phyloP scores from a whole-genome alignment of 2,797 vertebrate species.

The Momotus momota region DNA sequence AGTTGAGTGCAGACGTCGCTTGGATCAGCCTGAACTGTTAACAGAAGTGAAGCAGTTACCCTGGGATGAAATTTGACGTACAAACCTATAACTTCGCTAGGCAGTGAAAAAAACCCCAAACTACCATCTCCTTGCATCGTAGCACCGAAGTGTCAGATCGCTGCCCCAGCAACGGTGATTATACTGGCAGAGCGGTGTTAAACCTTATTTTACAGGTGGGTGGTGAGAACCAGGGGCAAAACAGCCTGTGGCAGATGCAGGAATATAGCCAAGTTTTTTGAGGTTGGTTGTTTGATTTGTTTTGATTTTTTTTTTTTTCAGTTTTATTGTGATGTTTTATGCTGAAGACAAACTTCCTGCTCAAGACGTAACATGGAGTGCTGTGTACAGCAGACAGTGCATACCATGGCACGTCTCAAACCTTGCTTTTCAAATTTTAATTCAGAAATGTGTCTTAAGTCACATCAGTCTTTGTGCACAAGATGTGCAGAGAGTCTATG shows the following conservation, averaged over 20 bases:
- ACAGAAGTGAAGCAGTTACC: not conserved
- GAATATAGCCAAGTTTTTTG: not conserved
- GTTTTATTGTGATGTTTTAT: not conserved
- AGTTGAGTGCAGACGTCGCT: rapidly evolving
- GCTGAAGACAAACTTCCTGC: not conserved
- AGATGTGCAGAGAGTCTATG: not conserved
- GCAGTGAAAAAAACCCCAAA: not conserved
- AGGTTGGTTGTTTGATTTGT: not conserved
- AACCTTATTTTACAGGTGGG: not conserved
- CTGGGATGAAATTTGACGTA: not conserved
- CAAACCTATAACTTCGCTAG: not conserved
- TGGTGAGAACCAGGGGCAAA: not conserved
- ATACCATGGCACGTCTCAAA: not conserved
- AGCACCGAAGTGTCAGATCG: not conserved
- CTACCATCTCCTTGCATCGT: not conserved
- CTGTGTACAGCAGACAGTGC: not conserved
- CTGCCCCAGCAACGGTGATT: not conserved
- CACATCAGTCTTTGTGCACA: not conserved
- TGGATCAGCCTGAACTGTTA: not conserved
- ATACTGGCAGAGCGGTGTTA: not conserved
- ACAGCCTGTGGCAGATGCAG: not conserved
- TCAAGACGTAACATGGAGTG: not conserved
- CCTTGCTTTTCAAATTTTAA: not conserved
- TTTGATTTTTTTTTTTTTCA: not conserved
- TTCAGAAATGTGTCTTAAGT: not conserved